A percentile compares a stretch with the other conserved stretches of the same genome.
Evolutionary conservation across 64 coral and sea anemone genomes (phyloP).

Genomic region (Porites australiensis): DNA sequence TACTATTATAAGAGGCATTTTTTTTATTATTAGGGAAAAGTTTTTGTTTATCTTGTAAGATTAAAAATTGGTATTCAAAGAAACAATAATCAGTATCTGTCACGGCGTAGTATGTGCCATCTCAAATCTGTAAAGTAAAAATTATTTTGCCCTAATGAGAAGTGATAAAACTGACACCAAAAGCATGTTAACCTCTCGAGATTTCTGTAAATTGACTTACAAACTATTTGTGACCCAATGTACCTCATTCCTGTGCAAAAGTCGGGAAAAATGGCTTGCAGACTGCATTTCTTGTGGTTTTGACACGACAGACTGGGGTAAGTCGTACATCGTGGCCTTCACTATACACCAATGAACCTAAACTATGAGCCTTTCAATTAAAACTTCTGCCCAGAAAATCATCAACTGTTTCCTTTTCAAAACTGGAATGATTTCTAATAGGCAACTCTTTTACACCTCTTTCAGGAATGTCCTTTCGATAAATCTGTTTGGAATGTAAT

Average conservation of each 20-base stretch:
- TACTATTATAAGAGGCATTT: too few relatives aligned
- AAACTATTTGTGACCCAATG: not conserved
- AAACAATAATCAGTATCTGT: too few relatives aligned
- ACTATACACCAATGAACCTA: not conserved
- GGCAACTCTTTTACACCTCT: constrained; percentile 28
- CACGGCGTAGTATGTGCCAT: too few relatives aligned
- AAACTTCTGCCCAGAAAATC: constrained; percentile 32
- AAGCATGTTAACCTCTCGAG: too few relatives aligned
- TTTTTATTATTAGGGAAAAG: too few relatives aligned
- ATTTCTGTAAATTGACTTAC: constrained; percentile 5
- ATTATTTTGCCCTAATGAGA: too few relatives aligned
- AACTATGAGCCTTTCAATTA: constrained; percentile 35
- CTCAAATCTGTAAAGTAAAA: too few relatives aligned
- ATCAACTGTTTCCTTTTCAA: constrained; percentile 24
- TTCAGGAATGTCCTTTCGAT: not conserved
- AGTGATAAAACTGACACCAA: too few relatives aligned
- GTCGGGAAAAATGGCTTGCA: not conserved
- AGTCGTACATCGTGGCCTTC: not conserved
- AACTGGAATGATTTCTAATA: not conserved
- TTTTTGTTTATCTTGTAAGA: too few relatives aligned
- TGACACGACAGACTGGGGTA: not conserved
- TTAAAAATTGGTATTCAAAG: too few relatives aligned
- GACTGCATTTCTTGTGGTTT: not conserved
- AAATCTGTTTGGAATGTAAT: not conserved
- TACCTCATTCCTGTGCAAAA: not conserved